phyloP scores from a whole-genome alignment of 2,113 vertebrate genomes.

The Pterocles gutturalis region DNA sequence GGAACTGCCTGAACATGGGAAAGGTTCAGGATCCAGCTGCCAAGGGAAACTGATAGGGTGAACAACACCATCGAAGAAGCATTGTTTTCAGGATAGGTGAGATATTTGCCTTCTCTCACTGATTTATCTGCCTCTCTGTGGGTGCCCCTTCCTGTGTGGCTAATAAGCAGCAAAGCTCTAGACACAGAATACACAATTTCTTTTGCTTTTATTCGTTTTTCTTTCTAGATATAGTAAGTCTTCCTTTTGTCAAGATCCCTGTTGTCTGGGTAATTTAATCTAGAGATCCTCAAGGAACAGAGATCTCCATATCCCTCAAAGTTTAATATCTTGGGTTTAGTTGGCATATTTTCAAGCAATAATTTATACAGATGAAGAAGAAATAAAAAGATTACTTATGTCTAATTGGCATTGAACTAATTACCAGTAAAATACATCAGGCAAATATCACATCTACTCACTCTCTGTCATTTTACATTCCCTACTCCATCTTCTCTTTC shows the following conservation, averaged over 20 bases:
- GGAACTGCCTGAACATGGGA: background rate
- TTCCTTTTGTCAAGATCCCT: conserved; percentile 65
- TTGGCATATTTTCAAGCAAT: conserved; percentile 54
- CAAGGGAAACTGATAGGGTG: background rate
- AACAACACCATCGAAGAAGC: background rate
- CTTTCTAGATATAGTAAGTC: conserved; percentile 24
- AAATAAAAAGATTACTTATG: conserved; percentile 16
- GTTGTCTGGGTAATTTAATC: conserved; percentile 62
- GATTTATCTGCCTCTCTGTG: conserved; percentile 49
- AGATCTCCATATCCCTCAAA: conserved; percentile 35
- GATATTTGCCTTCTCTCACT: conserved; percentile 35
- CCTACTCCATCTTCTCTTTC: conserved; percentile 49
- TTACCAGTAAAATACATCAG: conserved; percentile 59
- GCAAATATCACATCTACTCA: conserved; percentile 42
- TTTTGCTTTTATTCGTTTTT: conserved; percentile 53
- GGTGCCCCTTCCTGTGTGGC: conserved; percentile 59
- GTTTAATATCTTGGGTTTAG: conserved; percentile 55
- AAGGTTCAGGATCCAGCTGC: background rate
- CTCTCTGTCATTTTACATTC: conserved; percentile 51
- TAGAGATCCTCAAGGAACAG: conserved; percentile 63
- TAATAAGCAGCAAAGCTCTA: conserved; percentile 36
- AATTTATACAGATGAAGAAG: conserved; percentile 30
- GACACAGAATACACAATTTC: conserved; percentile 19
- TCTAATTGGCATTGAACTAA: conserved; percentile 67
- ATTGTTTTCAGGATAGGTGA: conserved; percentile 7